phyloP scores from a whole-genome alignment of 2,888 invertebrate genomes.

The Xestia sexstrigata region DNA sequence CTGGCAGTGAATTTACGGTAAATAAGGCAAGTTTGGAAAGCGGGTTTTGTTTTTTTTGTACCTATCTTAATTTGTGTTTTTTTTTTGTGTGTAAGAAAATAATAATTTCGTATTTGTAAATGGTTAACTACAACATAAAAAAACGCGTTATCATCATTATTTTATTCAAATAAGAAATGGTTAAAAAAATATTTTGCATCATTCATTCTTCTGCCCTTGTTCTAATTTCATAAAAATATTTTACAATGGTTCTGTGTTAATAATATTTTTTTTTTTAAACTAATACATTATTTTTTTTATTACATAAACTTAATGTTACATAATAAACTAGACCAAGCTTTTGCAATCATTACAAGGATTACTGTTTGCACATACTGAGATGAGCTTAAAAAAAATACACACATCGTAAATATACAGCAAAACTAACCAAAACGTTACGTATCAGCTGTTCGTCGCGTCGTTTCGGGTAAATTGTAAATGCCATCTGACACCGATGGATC shows the following conservation, averaged over 20 bases:
- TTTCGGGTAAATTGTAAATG: conserved; percentile 40
- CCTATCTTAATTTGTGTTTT: not conserved
- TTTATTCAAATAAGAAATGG: no score
- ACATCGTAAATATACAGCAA: not conserved
- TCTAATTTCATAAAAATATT: no score
- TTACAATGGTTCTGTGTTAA: no score
- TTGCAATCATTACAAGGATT: no score
- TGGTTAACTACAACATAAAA: no score
- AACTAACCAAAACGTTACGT: not conserved
- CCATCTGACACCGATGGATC: conserved; percentile 45
- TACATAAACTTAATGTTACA: no score
- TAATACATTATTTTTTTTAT: no score
- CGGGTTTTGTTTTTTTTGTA: not conserved
- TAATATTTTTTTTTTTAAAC: no score
- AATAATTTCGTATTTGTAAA: no score
- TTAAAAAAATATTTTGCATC: no score
- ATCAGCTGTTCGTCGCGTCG: conserved; percentile 4
- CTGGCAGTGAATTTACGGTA: conserved; percentile 80
- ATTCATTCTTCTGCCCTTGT: not conserved
- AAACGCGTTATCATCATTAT: no score
- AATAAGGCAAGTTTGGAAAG: conserved; percentile 74
- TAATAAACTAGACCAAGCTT: not conserved
- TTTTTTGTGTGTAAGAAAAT: not conserved
- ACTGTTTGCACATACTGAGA: not conserved
- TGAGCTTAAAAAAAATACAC: not conserved